phyloP scores from a whole-genome alignment of 2,113 vertebrate species.

The Etheostoma cragini region DNA sequence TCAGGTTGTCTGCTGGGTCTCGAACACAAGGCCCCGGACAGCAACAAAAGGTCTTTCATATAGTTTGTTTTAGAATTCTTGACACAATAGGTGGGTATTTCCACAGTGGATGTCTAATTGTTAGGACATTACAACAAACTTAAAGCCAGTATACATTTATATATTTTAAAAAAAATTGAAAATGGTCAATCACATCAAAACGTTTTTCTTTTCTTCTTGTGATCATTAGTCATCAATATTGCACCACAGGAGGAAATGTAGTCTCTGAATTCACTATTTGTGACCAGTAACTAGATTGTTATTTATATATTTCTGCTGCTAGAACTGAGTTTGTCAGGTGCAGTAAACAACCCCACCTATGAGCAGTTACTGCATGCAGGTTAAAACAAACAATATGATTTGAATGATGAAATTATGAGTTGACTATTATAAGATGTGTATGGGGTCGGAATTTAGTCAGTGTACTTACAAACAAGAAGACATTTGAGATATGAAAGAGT shows the following conservation, averaged over 20 bases:
- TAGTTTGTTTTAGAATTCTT: conserved; percentile 9
- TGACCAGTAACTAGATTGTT: neutral
- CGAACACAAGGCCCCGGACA: neutral
- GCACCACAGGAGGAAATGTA: neutral
- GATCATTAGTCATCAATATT: neutral
- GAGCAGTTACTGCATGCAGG: neutral
- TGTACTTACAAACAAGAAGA: neutral
- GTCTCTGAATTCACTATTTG: neutral
- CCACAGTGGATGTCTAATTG: neutral
- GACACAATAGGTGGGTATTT: neutral
- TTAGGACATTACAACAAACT: neutral
- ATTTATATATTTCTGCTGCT: neutral
- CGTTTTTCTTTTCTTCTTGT: too few species aligned
- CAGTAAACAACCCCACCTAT: neutral
- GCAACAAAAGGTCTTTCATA: neutral
- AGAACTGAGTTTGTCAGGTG: neutral
- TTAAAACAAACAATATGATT: conserved; percentile 5
- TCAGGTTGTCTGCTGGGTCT: neutral
- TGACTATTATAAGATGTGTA: neutral
- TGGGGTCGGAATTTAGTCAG: too few species aligned
- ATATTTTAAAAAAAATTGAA: too few species aligned
- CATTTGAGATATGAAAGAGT: neutral
- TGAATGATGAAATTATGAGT: neutral
- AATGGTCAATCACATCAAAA: too few species aligned
- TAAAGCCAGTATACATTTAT: neutral